These are phyloP conservation scores for Philaethria dido DNA, from an alignment of 2,888 invertebrate genomes.

Conservation along the genomic window DNA sequence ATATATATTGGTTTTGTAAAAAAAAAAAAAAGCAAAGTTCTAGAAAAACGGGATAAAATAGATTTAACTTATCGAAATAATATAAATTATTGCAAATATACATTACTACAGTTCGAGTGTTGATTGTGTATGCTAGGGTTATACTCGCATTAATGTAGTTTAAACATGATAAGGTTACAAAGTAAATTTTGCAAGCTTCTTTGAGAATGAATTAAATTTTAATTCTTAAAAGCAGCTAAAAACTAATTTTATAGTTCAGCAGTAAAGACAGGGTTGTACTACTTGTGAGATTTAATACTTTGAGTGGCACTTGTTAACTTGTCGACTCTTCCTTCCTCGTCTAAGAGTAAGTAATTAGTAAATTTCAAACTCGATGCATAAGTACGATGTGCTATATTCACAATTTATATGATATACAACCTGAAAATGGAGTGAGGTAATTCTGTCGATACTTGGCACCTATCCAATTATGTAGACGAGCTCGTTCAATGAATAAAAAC, in stretches of 20 bases:
- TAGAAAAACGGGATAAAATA: too few species aligned
- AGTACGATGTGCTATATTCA: neutral
- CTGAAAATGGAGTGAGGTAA: constrained; percentile 11
- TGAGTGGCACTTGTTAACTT: constrained; percentile 9
- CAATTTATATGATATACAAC: constrained; percentile 9
- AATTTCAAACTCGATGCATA: neutral
- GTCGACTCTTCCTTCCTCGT: neutral
- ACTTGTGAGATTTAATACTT: constrained; percentile 7
- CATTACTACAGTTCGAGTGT: too few species aligned
- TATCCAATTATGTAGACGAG: constrained; percentile 11
- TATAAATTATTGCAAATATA: too few species aligned
- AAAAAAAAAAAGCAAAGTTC: too few species aligned
- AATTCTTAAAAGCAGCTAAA: neutral
- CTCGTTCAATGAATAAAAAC: constrained; percentile 13
- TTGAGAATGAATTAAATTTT: neutral
- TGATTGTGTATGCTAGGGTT: neutral
- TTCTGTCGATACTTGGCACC: constrained; percentile 10
- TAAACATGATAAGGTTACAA: neutral
- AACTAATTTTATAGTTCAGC: constrained; percentile 6
- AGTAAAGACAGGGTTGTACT: neutral
- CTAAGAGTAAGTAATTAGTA: neutral
- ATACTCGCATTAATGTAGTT: neutral
- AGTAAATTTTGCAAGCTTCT: neutral
- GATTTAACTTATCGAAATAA: too few species aligned
- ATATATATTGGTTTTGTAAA: too few species aligned